Percentiles rank a stretch among this genome's conserved stretches.
phyloP scores from a whole-genome alignment of 2,113 vertebrate species.

The Hyperoodon ampullatus region DNA sequence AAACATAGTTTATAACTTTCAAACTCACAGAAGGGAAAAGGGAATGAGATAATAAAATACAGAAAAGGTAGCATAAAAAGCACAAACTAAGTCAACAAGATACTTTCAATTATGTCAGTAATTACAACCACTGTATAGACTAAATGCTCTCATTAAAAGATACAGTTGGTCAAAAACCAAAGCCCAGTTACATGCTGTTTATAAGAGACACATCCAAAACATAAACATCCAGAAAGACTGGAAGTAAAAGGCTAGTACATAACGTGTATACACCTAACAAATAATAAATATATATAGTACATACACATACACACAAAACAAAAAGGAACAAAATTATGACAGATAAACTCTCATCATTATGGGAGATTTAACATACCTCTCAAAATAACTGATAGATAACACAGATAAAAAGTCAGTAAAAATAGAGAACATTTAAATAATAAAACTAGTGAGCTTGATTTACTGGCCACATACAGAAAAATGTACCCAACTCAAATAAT shows the following conservation, averaged over 20 bases:
- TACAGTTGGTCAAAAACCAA: neutral
- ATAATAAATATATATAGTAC: neutral
- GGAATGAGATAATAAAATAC: neutral
- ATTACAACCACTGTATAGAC: neutral
- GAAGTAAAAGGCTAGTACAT: neutral
- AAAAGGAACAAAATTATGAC: neutral
- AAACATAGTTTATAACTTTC: neutral
- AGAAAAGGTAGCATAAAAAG: neutral
- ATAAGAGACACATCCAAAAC: neutral
- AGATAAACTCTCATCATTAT: neutral
- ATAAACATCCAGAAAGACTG: neutral
- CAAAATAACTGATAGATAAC: neutral
- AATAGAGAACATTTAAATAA: no score
- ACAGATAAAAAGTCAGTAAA: no score
- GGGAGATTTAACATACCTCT: neutral
- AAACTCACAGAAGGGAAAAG: neutral
- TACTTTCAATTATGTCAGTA: neutral
- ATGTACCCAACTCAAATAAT: no score
- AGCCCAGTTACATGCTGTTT: neutral
- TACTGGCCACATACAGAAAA: no score
- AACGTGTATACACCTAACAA: neutral
- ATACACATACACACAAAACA: neutral
- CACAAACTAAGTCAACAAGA: neutral
- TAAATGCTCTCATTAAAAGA: neutral
- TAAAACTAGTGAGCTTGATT: no score